Conservation (phyloP, 92 coral and sea anemone genomes). For the Porites rus region DNA sequence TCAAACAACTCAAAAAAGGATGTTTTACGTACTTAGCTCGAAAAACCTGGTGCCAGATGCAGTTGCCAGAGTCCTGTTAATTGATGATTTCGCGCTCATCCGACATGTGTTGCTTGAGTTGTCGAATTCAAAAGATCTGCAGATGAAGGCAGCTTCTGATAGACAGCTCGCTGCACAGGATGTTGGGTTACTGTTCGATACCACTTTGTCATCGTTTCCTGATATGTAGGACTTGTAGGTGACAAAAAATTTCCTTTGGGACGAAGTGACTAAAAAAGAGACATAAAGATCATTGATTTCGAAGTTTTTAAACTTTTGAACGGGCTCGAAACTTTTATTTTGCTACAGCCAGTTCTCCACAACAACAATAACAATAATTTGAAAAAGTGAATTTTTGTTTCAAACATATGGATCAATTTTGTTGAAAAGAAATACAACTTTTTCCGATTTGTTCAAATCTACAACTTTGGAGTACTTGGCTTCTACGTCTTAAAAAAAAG, state of each 20-base stretch:
- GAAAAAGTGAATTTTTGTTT: too few species aligned
- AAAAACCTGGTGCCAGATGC: slow-evolving; percentile 59
- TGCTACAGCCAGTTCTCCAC: too few species aligned
- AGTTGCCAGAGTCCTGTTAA: slow-evolving; percentile 49
- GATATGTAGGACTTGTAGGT: slow-evolving; percentile 70
- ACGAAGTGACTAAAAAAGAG: slow-evolving; percentile 60
- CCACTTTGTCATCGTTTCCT: slow-evolving; percentile 35
- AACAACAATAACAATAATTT: too few species aligned
- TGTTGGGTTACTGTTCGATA: slow-evolving; percentile 66
- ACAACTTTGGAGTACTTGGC: too few species aligned
- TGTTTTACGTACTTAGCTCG: slow-evolving; percentile 74
- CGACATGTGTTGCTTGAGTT: slow-evolving; percentile 67
- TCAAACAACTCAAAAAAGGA: too few species aligned
- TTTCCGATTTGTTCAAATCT: too few species aligned
- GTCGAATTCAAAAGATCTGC: slow-evolving; percentile 91
- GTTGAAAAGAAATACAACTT: too few species aligned
- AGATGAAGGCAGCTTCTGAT: slow-evolving; percentile 66
- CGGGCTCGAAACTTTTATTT: too few species aligned
- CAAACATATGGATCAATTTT: too few species aligned
- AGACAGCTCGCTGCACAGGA: slow-evolving; percentile 75
- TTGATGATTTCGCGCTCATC: slow-evolving; percentile 72
- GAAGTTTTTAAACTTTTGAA: too few species aligned
- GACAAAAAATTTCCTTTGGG: slow-evolving; percentile 41
- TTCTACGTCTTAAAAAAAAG: too few species aligned
- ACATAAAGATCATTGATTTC: neutral